phyloP scores from a whole-genome alignment of 1,140 invertebrate species.

The Stenopsyche tienmushanensis region DNA sequence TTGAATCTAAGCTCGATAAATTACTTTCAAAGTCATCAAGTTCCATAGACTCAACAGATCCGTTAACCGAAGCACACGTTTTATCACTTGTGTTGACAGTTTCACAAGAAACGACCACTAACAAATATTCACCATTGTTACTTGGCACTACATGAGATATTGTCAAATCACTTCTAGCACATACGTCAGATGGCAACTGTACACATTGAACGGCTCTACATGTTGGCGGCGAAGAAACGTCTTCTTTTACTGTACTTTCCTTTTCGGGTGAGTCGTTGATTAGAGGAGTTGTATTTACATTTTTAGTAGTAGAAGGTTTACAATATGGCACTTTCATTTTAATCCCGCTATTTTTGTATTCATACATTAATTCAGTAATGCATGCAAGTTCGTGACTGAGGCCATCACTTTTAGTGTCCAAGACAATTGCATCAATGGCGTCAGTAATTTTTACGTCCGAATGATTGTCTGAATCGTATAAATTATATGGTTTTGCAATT shows the following conservation, averaged over 20 bases:
- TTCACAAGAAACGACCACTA: conserved; percentile 60
- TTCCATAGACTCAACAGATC: conserved; percentile 47
- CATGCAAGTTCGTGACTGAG: conserved; percentile 26
- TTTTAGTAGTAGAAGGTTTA: conserved; percentile 34
- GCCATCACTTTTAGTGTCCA: conserved; percentile 24
- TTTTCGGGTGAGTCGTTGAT: conserved; percentile 53
- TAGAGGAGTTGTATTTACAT: conserved; percentile 43
- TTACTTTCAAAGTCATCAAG: conserved; percentile 46
- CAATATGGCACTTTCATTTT: conserved; percentile 41
- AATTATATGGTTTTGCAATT: conserved; percentile 16
- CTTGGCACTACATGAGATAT: conserved; percentile 64
- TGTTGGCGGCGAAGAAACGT: conserved; percentile 38
- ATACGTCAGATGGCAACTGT: conserved; percentile 52
- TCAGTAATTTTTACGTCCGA: conserved; percentile 22
- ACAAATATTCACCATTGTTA: conserved; percentile 64
- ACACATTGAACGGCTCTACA: conserved; percentile 56
- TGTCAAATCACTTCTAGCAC: conserved; percentile 52
- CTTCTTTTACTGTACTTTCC: conserved; percentile 49
- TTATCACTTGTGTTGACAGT: conserved; percentile 42
- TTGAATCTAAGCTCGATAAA: background rate
- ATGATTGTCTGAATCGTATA: background rate
- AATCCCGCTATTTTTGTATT: conserved; percentile 39
- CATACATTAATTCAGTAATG: conserved; percentile 34
- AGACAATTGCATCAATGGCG: conserved; percentile 26
- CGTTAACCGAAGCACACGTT: conserved; percentile 34